These are phyloP conservation scores for Porites evermanni DNA, from an alignment of 92 coral and sea anemone genomes.

Conservation along the genomic window DNA sequence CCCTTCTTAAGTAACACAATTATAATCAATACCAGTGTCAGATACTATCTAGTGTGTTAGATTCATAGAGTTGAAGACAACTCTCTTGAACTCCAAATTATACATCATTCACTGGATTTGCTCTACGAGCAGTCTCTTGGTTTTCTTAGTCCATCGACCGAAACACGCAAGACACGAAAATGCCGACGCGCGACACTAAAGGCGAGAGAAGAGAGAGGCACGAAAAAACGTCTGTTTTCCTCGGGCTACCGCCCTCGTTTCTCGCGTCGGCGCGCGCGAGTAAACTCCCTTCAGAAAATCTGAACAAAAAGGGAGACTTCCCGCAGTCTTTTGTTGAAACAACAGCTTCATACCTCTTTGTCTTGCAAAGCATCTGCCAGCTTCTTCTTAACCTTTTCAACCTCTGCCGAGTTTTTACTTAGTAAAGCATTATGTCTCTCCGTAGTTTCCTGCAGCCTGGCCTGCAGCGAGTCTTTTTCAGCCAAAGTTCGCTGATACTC, in stretches of 20 bases:
- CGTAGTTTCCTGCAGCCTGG: conserved; percentile 72
- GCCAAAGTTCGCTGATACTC: conserved; percentile 73
- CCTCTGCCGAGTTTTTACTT: conserved; percentile 62
- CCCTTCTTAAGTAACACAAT: background rate
- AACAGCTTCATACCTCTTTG: conserved; percentile 70
- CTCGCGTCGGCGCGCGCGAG: no score
- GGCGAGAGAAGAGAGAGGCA: no score
- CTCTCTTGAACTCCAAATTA: background rate
- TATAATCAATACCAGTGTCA: background rate
- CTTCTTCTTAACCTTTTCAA: conserved; percentile 83
- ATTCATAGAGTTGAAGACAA: background rate
- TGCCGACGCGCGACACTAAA: no score
- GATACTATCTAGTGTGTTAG: background rate
- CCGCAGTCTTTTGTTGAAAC: background rate
- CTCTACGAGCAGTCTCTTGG: background rate
- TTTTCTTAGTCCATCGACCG: background rate
- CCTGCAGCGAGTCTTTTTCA: conserved; percentile 73
- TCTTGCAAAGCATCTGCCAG: conserved; percentile 61
- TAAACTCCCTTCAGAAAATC: no score
- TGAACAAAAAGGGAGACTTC: no score
- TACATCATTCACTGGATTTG: background rate
- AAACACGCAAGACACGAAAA: no score
- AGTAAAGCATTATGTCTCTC: conserved; percentile 47
- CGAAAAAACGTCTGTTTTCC: no score
- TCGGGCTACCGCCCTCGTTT: no score